Evolutionary conservation across 2,888 invertebrate species (phyloP).

Genomic region (Bellardia bayeri): DNA sequence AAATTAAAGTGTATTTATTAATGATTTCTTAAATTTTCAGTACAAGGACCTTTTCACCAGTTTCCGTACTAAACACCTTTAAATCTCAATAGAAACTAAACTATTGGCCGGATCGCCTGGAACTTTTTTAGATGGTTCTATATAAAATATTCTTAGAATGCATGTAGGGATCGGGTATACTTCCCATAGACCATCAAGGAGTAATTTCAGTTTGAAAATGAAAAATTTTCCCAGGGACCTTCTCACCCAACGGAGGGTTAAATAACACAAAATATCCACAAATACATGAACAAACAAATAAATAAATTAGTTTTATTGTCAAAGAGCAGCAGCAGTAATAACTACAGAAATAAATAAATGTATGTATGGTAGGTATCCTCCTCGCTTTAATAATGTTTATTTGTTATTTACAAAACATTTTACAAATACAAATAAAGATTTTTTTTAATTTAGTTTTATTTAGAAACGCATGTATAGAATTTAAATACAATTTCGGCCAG

Average conservation of each 20-base stretch:
- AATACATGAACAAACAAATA: slow-evolving; percentile 23
- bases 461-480: slow-evolving; percentile 29
- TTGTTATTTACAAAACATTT: slow-evolving; percentile 43
- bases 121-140: too few species aligned
- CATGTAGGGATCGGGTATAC: too few species aligned
- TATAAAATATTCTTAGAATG: too few species aligned
- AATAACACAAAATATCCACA: not conserved
- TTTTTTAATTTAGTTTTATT: slow-evolving; percentile 6
- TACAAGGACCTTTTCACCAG: too few species aligned
- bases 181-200: too few species aligned
- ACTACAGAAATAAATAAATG: not conserved
- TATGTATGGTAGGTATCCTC: not conserved
- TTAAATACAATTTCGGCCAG: slow-evolving; percentile 25
- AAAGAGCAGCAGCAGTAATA: slow-evolving; percentile 14
- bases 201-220: too few species aligned
- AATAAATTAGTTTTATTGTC: slow-evolving; percentile 28
- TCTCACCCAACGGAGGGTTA: not conserved
- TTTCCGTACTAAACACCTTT: too few species aligned
- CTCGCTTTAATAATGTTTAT: slow-evolving; percentile 23
- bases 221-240: too few species aligned
- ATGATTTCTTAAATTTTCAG: too few species aligned
- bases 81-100: too few species aligned
- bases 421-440: slow-evolving; percentile 25
- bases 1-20: too few species aligned
- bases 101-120: too few species aligned